Conservation (phyloP, 2,888 invertebrate genomes). For the Dicyrtoma fusca region DNA sequence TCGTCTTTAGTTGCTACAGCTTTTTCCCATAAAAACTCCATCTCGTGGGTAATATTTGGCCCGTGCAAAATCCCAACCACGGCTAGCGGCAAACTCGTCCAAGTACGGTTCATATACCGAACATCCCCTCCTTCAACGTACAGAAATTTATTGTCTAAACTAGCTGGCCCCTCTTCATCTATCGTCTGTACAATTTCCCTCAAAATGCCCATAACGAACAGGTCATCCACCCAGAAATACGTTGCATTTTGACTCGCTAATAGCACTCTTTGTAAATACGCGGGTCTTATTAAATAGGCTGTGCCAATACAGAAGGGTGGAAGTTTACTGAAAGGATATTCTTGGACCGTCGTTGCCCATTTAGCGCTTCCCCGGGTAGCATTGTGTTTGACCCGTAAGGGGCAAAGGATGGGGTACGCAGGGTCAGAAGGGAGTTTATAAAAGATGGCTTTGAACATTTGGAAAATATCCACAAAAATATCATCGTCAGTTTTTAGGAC, state of each 20-base stretch:
- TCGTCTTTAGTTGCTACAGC: too few species aligned
- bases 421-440: constrained; percentile 33
- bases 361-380: constrained; percentile 46
- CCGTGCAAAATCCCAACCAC: too few species aligned
- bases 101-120: too few species aligned
- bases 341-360: constrained; percentile 57
- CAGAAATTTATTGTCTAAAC: too few species aligned
- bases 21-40: too few species aligned
- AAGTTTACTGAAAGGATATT: constrained; percentile 56
- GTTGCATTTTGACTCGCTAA: constrained; percentile 58
- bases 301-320: constrained; percentile 58
- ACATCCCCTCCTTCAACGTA: too few species aligned
- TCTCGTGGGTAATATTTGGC: too few species aligned
- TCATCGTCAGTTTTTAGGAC: constrained; percentile 58
- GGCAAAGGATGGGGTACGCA: too few species aligned
- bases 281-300: constrained; percentile 57
- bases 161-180: too few species aligned
- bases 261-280: constrained; percentile 57
- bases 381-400: constrained; percentile 43
- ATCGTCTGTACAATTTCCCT: constrained; percentile 54
- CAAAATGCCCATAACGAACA: constrained; percentile 62
- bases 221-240: constrained; percentile 64
- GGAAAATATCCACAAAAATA: constrained; percentile 57
- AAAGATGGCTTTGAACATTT: too few species aligned
- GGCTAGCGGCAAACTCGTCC: too few species aligned